Evolutionary conservation across 1,140 invertebrate species (phyloP).

Genomic region (Sogatella furcifera): DNA sequence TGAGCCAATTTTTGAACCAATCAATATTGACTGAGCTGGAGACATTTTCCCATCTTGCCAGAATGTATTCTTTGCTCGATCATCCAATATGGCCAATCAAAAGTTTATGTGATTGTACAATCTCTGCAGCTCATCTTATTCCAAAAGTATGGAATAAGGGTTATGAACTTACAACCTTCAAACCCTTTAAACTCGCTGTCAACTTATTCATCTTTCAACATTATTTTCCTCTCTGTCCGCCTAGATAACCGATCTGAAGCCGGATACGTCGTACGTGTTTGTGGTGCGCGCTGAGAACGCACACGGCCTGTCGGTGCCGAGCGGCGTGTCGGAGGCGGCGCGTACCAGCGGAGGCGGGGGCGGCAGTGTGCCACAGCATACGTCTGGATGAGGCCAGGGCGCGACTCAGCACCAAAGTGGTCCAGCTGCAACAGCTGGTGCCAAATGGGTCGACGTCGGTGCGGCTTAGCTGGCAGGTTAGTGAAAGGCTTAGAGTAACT

Average conservation of each 20-base stretch:
- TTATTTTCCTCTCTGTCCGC: slow-evolving; percentile 27
- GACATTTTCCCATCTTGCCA: no score
- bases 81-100: no score
- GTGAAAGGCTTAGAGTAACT: no score
- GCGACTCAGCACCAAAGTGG: slow-evolving; percentile 67
- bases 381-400: slow-evolving; percentile 67
- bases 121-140: no score
- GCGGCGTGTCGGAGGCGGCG: slow-evolving; percentile 51
- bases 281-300: slow-evolving; percentile 79
- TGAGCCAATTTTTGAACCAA: no score
- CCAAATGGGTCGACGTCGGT: slow-evolving; percentile 69
- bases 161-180: no score
- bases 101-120: no score
- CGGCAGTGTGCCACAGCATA: slow-evolving; percentile 61
- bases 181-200: no score
- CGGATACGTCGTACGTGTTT: slow-evolving; percentile 77
- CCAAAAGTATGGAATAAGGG: no score
- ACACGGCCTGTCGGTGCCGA: slow-evolving; percentile 64
- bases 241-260: slow-evolving; percentile 54
- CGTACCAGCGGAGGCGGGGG: slow-evolving; percentile 51
- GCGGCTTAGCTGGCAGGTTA: slow-evolving; percentile 59
- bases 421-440: slow-evolving; percentile 65
- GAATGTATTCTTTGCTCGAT: no score
- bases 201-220: no score
- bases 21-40: no score